Base-by-base conservation (phyloP, 2,888 invertebrate species). In the Alentia gelatinosa region DNA sequence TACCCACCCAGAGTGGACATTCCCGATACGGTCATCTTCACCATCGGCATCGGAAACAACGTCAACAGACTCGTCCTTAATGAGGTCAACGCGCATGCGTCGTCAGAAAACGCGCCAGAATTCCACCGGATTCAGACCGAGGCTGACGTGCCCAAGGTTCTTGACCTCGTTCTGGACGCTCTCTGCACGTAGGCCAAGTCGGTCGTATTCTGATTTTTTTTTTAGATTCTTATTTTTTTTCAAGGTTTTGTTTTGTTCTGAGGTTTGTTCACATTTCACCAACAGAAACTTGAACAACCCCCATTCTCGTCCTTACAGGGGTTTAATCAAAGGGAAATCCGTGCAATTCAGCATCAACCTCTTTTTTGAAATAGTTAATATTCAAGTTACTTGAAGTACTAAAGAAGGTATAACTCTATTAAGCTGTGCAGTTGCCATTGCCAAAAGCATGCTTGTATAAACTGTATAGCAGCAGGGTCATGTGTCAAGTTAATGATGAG, bases 31-130 rank as follows among this genome's bases (percentile, higher is more conserved):
- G 33, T n/a, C 37, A 35, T 90, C 35, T 90, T 35, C 50, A 79
- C 79, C 4, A 83, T 90, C 12, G 90, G 90, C 12, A 35, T 90
- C 19, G 90, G 90, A 4, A 40, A 23, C 30, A 37, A 90, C 30
- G 42, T 90, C 12, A 83, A 90, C 83, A 19, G 35, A 33, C 47
- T 23, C 56, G 35, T 83, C n/a, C 63, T 89, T 35, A 89, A 89
- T 63, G 63, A 89, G 39, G 37, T 89, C n/a, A 33, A 26, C 26
- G 68, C 35, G 5, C 56, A 56, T 56, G 23, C 19, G n/a, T 56
- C 56, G 56, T 19, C 19, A 19, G n/a, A n/a, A n/a, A 56, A 19
- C 19, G 19, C 56, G 19, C 56, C 56, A 56, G 56, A 56, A 12
- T 56, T 56, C 19, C 56, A 56, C 19, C 56, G 56, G n/a, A 56